phyloP scores from a whole-genome alignment of 2,888 invertebrate genomes.

The Orchesella flavescens region DNA sequence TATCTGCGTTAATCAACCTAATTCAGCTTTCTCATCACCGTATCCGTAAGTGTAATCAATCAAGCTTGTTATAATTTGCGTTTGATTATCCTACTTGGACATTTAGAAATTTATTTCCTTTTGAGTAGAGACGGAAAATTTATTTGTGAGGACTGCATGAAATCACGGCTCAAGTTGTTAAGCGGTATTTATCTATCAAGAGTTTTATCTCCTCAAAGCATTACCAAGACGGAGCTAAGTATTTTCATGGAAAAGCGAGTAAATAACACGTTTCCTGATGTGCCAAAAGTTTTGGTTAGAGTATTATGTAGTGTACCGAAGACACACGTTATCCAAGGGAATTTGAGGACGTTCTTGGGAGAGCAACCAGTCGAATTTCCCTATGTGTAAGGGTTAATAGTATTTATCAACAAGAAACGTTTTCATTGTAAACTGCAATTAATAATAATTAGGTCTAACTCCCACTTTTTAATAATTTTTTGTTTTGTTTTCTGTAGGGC shows the following conservation, averaged over 20 bases:
- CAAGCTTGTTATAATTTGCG: too few species aligned
- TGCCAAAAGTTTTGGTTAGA: background rate
- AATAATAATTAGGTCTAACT: too few species aligned
- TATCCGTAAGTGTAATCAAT: too few species aligned
- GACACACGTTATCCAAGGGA: background rate
- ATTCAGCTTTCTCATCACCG: too few species aligned
- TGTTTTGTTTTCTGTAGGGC: constrained; percentile 13
- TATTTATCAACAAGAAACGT: background rate
- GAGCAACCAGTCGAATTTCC: background rate
- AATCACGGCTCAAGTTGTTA: too few species aligned
- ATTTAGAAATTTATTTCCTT: too few species aligned
- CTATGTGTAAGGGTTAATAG: constrained; percentile 18
- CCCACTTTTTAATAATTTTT: too few species aligned
- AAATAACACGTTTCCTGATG: background rate
- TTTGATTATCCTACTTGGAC: too few species aligned
- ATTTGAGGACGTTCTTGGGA: background rate
- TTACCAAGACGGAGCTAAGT: background rate
- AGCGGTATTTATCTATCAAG: background rate
- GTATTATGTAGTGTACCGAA: background rate
- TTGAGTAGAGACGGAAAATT: too few species aligned
- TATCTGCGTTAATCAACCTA: background rate
- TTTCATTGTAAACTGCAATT: too few species aligned
- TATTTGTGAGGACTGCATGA: too few species aligned
- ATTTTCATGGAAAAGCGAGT: background rate
- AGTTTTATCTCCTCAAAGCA: background rate